Percentiles rank a stretch among this genome's conserved stretches.
Evolutionary conservation across 2,113 vertebrate genomes (phyloP).

Genomic region (Campylomormyrus tamandua): DNA sequence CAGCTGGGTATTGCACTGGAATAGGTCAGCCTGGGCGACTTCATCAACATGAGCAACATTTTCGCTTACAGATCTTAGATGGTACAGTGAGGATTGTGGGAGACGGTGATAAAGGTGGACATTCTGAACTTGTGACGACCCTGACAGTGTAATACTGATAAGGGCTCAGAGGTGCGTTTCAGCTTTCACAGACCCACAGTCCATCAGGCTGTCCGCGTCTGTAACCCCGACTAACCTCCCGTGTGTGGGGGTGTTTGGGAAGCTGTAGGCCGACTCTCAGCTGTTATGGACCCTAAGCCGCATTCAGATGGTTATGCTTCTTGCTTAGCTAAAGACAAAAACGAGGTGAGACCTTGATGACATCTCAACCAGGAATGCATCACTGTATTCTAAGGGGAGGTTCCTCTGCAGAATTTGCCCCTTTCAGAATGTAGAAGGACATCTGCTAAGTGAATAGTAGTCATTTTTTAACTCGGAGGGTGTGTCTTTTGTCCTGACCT

Average conservation of each 20-base stretch:
- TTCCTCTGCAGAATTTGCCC: background rate
- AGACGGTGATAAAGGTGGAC: background rate
- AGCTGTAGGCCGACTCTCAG: background rate
- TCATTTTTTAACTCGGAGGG: background rate
- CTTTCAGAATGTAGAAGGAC: background rate
- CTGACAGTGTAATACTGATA: background rate
- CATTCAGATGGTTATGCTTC: background rate
- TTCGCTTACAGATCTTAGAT: background rate
- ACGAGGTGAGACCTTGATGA: background rate
- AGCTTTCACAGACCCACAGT: background rate
- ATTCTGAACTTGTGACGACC: background rate
- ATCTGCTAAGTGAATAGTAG: background rate
- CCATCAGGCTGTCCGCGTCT: background rate
- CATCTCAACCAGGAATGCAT: no score
- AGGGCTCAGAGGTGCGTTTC: background rate
- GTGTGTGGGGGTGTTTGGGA: background rate
- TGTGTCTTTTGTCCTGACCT: background rate
- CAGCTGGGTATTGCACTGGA: background rate
- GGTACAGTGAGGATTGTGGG: background rate
- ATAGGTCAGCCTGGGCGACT: background rate
- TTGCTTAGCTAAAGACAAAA: background rate
- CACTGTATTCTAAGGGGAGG: background rate
- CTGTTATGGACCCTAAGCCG: background rate
- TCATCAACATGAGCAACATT: background rate
- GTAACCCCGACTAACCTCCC: background rate